These are phyloP conservation scores for Penaeus japonicus DNA, from an alignment of 1,140 invertebrate species.

Conservation along the genomic window DNA sequence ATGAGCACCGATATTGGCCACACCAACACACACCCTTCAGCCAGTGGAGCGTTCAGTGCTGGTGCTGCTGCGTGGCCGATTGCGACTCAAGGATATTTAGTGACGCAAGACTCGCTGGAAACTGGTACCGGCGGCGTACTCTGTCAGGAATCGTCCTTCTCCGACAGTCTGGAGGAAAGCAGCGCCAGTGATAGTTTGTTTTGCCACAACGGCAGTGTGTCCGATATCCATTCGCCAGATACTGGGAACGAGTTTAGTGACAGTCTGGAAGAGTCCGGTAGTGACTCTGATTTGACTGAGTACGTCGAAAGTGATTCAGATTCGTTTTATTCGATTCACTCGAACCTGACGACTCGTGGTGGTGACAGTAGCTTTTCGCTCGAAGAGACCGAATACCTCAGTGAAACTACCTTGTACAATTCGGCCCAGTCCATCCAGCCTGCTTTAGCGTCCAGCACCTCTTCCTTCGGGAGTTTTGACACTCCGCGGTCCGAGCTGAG, in stretches of 20 bases:
- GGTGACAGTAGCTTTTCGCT: slow-evolving; percentile 4
- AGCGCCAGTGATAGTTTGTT: neutral
- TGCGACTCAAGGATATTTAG: neutral
- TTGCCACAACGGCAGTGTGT: neutral
- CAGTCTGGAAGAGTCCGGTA: slow-evolving; percentile 6
- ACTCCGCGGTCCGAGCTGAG: neutral
- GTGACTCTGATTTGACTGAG: neutral
- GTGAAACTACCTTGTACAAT: slow-evolving; percentile 37
- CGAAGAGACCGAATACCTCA: neutral
- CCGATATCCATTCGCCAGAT: neutral
- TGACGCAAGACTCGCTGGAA: neutral
- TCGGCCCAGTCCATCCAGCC: slow-evolving; percentile 29
- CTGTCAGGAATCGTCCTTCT: neutral
- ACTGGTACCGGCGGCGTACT: neutral
- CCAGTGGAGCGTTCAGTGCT: neutral
- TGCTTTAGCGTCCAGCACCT: neutral
- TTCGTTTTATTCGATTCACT: slow-evolving; percentile 44
- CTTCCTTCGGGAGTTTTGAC: neutral
- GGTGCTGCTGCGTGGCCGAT: neutral
- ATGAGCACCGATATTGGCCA: slow-evolving; percentile 27
- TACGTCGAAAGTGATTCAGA: slow-evolving; percentile 34
- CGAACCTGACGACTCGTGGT: neutral
- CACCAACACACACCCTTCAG: neutral
- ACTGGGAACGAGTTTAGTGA: slow-evolving; percentile 1
- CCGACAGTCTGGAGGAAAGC: slow-evolving; percentile 13